Conservation (phyloP, 2,888 invertebrate genomes). For the Polydrusus cervinus region DNA sequence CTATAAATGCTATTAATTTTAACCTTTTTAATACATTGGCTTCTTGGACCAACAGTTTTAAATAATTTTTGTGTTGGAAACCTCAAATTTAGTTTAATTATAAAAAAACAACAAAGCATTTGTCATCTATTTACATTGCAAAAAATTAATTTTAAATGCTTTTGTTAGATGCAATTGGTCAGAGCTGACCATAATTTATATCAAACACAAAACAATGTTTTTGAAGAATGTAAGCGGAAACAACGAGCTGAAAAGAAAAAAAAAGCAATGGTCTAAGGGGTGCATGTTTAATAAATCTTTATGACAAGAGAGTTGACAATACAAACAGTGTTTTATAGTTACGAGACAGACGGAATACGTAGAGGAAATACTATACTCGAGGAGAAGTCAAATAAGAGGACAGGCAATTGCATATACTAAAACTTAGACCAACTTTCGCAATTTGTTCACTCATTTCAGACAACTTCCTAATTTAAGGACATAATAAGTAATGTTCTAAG, state of each 20-base stretch:
- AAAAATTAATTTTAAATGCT: background rate
- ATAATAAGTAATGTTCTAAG: conserved; percentile 24
- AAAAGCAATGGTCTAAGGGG: background rate
- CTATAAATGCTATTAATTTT: background rate
- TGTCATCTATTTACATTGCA: background rate
- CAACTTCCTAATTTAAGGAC: conserved; percentile 27
- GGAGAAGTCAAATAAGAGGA: conserved; percentile 12
- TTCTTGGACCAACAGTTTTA: too few relatives aligned
- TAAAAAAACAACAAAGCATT: too few relatives aligned
- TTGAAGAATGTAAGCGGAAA: conserved; percentile 1
- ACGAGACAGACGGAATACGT: background rate
- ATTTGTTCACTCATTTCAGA: conserved; percentile 29
- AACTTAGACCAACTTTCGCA: conserved; percentile 26
- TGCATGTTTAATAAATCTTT: conserved; percentile 2
- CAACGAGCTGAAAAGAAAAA: conserved; percentile 5
- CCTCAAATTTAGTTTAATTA: too few relatives aligned
- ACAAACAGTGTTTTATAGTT: conserved; percentile 22
- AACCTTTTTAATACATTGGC: background rate
- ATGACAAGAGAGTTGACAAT: conserved; percentile 12
- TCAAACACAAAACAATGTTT: background rate
- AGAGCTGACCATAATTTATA: background rate
- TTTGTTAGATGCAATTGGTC: background rate
- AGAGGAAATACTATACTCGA: conserved; percentile 1
- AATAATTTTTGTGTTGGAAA: too few relatives aligned
- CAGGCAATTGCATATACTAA: conserved; percentile 20